A percentile compares a stretch with the other conserved stretches of the same genome.
Conservation (phyloP, 2,888 invertebrate species). For the Ormyrus labotus region DNA sequence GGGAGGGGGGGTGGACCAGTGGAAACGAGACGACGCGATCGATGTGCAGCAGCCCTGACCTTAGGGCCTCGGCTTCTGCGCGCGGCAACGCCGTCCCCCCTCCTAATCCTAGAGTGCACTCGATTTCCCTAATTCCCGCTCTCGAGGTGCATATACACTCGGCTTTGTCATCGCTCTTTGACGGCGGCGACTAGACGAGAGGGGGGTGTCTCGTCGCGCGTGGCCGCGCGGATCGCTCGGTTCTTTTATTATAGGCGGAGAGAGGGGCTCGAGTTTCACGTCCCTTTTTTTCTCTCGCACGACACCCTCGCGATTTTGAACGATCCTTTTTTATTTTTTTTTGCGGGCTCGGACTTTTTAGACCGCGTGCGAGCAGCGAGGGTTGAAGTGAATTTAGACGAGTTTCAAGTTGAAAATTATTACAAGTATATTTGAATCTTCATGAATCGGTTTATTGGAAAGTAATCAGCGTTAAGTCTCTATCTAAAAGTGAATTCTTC, state of each 20-base stretch:
- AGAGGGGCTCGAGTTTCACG: background rate
- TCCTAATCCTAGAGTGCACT: conserved; percentile 1
- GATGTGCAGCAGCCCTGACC: conserved; percentile 52
- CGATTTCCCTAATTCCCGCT: conserved; percentile 22
- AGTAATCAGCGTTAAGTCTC: too few species aligned
- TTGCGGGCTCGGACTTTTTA: too few species aligned
- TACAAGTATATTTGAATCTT: too few species aligned
- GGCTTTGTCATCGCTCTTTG: background rate
- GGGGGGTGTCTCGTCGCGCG: background rate
- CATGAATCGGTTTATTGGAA: too few species aligned
- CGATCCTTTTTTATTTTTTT: too few species aligned
- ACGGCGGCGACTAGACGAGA: too few species aligned
- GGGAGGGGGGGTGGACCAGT: background rate
- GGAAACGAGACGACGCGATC: conserved; percentile 35
- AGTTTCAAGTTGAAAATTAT: too few species aligned
- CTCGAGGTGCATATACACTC: background rate
- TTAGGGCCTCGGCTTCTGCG: conserved; percentile 34
- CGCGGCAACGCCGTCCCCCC: background rate
- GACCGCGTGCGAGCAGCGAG: too few species aligned
- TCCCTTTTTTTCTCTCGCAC: too few species aligned
- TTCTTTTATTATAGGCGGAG: conserved; percentile 14
- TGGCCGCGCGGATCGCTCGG: background rate
- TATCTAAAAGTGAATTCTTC: too few species aligned
- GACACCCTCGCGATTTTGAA: too few species aligned
- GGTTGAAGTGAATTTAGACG: too few species aligned